A percentile compares a stretch with the other conserved stretches of the same genome.
phyloP scores from a whole-genome alignment of 2,113 vertebrate species.

The Dasyurus viverrinus region DNA sequence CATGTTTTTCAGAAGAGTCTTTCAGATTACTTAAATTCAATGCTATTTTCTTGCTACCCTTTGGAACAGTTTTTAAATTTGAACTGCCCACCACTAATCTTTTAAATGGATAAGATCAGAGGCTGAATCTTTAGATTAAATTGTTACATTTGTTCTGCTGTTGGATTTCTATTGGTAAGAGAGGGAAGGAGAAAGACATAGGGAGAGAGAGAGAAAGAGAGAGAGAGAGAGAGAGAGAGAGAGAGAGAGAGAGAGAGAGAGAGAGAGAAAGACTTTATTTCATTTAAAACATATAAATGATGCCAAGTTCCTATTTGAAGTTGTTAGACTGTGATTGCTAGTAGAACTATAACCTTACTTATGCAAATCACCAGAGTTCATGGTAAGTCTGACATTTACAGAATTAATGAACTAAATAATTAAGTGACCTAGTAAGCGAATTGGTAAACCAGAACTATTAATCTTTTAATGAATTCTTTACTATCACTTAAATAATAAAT shows the following conservation, averaged over 20 bases:
- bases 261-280: slow-evolving; percentile 45
- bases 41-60: slow-evolving; percentile 12
- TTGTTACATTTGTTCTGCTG: slow-evolving; percentile 39
- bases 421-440: slow-evolving; percentile 87
- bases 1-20: slow-evolving; percentile 1
- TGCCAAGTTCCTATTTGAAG: slow-evolving; percentile 79
- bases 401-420: slow-evolving; percentile 90
- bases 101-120: slow-evolving; percentile 53
- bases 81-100: background rate
- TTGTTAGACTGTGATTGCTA: slow-evolving; percentile 76
- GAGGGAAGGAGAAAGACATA: background rate
- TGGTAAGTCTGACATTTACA: slow-evolving; percentile 87
- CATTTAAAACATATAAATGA: slow-evolving; percentile 77
- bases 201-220: background rate
- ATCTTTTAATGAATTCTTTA: slow-evolving; percentile 87
- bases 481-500: slow-evolving; percentile 85
- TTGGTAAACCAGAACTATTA: slow-evolving; percentile 89
- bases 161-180: slow-evolving; percentile 65
- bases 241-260: background rate
- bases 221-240: too few species aligned
- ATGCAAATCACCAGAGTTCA: slow-evolving; percentile 86
- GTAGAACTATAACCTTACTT: slow-evolving; percentile 84
- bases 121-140: slow-evolving; percentile 51
- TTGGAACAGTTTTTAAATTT: slow-evolving; percentile 10
- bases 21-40: slow-evolving; percentile 57